Percentiles rank a stretch among this genome's conserved stretches.
Conservation (phyloP, 2,113 vertebrate genomes). For the Podiceps cristatus region DNA sequence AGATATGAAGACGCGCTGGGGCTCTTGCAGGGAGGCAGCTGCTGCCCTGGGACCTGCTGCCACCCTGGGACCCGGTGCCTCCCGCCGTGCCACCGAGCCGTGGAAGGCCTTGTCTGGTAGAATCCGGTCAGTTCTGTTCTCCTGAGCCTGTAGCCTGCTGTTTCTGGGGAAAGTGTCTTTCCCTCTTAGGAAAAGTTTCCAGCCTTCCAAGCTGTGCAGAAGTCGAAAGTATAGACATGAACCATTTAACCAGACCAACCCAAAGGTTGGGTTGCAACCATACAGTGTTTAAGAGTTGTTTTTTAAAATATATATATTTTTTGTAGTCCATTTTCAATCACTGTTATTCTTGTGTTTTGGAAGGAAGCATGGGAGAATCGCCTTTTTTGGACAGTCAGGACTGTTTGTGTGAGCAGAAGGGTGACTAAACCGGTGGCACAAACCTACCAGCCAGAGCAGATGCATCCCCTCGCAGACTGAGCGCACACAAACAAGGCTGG, state of each 20-base stretch:
- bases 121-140: neutral
- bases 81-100: neutral
- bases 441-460: neutral
- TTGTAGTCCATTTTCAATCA: neutral
- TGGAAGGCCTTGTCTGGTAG: neutral
- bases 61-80: neutral
- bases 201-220: neutral
- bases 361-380: accelerated
- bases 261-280: neutral
- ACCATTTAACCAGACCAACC: neutral
- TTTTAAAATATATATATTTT: neutral
- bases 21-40: neutral
- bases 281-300: neutral
- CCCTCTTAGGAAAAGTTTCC: neutral
- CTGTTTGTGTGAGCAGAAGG: neutral
- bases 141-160: neutral
- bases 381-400: neutral
- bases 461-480: neutral
- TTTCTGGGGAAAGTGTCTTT: neutral
- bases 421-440: neutral
- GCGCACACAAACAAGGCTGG: too few relatives aligned
- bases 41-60: accelerated
- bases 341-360: neutral
- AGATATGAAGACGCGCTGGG: accelerated
- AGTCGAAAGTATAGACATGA: neutral